A percentile compares a stretch with the other conserved stretches of the same genome.
Evolutionary conservation across 2,113 vertebrate species (phyloP).

Genomic region (Ictalurus furcatus): DNA sequence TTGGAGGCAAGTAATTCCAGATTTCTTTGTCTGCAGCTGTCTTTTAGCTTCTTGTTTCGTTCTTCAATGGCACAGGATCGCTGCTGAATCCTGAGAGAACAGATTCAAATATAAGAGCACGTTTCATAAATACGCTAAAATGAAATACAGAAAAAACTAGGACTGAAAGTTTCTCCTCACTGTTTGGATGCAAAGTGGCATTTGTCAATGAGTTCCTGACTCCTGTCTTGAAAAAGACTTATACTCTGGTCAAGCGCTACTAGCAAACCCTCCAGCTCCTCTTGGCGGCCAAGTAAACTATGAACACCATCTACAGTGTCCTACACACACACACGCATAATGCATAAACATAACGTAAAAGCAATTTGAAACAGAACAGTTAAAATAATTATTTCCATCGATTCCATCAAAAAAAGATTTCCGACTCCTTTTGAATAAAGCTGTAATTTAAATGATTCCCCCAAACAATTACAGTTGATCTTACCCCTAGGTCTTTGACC

Average conservation of each 20-base stretch:
- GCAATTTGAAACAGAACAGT: not conserved
- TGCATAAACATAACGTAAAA: not conserved
- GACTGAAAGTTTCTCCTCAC: constrained; percentile 63
- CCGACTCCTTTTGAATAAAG: too few species aligned
- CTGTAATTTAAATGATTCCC: not conserved
- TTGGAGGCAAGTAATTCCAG: constrained; percentile 74
- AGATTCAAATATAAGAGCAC: not conserved
- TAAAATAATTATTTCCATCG: not conserved
- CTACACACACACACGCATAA: constrained; percentile 61
- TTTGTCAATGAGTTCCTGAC: constrained; percentile 68
- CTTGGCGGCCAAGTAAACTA: constrained; percentile 78
- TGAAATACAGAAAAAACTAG: not conserved
- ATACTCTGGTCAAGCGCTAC: constrained; percentile 71
- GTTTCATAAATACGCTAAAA: not conserved
- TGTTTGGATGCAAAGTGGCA: constrained; percentile 68
- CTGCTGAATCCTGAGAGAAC: constrained; percentile 72
- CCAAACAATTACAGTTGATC: constrained; percentile 16
- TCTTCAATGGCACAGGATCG: constrained; percentile 63
- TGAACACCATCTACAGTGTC: constrained; percentile 77
- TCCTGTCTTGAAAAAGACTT: constrained; percentile 66
- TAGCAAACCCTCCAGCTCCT: constrained; percentile 77
- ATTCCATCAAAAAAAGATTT: too few species aligned
- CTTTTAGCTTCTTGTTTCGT: constrained; percentile 68
- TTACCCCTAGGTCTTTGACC: constrained; percentile 79
- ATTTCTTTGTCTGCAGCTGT: constrained; percentile 71